Base-by-base conservation (phyloP, 2,113 vertebrate species). In the Bubo blakistoni region DNA sequence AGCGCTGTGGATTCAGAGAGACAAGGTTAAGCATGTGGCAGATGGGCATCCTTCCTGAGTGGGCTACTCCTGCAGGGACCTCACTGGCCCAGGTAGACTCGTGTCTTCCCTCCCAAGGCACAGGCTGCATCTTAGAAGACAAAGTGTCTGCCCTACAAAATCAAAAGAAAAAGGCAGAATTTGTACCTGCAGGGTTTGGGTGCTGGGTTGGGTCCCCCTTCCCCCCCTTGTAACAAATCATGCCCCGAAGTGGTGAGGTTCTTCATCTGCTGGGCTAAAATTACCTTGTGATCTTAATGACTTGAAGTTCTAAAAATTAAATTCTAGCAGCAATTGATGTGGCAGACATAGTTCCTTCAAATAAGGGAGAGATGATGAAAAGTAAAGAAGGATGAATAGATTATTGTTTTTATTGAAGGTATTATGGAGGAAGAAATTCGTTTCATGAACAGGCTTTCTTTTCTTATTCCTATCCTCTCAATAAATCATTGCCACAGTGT, bases 401-500 rank as follows among this genome's bases (percentile, higher is more conserved):
- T 92, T 66, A 84, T 88, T 92, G 86, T 84, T 95, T 93, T 95
- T 96, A 91, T 92, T 91, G 55, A 92, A 92, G 81, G 72, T 74
- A 77, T 88, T 88, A 71, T 7, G 22, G 81, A 79, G 47, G 26
- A 77, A 92, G 78, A 92, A 93, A 96, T 91, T 93, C 22, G 52
- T 93, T 62, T 96, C 78, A 6, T 87, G 81, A 81, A 7, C 65
- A 85, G 54, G 47, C 81, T 87, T 92, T 90, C 92, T 84, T 95
- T 74, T 88, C 82, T 96, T 82, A 55, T 79, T 90, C 62, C 58
- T 63, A 63, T 88, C 62, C 59, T 93, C 77, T 89, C 78, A 73
- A 71, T 94, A 97, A 95, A 90, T 96, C 79, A 90, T 51, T 67
- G 55, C 84, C 44, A 13, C 0, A 0, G 18, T 94, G 92, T 89